Base-by-base conservation (phyloP, 2,888 invertebrate species). In the Hypomecis atomaria region DNA sequence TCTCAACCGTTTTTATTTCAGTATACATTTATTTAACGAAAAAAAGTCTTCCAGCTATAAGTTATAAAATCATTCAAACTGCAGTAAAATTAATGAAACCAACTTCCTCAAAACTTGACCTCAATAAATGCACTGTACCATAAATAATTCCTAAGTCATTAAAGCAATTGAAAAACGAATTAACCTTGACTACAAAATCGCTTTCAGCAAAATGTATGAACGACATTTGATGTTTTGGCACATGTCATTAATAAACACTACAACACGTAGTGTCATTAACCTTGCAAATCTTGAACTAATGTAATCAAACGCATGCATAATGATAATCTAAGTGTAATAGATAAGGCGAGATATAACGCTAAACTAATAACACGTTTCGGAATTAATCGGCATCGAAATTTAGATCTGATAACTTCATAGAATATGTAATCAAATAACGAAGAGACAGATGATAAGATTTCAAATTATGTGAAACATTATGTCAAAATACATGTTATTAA, bases 151-250 rank as follows among this genome's bases (percentile, higher is more conserved):
- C 36, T 9, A 9, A 54, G 34, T 44, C 49, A 36, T 55, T 54
- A 49, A 40, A 38, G 54, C 33, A 53, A 63, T 57, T 45, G 53
- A 54, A 53, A 59, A 53, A 13, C 4, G 9, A 5, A 23, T 10
- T n/a, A 54, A 50, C 67, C 67, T 67, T 61, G 59, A 59, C 49
- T 62, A 49, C 10, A 42, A 59, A 59, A 45, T 45, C 6, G 45
- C 56, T 50, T 13, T 10, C 13, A 52, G 34, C 54, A 43, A 50
- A 49, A 50, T 61, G 33, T 61, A 37, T 37, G 38, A 43, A 61
- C 33, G 23, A 33, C 23, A n/a, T 45, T 7, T 36, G 55, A 45
- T 50, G 56, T 49, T 61, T 50, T 61, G 56, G 38, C 23, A 56
- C 38, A n/a, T 45, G 13, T 52, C 49, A 57, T 47, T 52, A 13